Conservation (phyloP, 2,113 vertebrate species). For the Sigmodon hispidus region DNA sequence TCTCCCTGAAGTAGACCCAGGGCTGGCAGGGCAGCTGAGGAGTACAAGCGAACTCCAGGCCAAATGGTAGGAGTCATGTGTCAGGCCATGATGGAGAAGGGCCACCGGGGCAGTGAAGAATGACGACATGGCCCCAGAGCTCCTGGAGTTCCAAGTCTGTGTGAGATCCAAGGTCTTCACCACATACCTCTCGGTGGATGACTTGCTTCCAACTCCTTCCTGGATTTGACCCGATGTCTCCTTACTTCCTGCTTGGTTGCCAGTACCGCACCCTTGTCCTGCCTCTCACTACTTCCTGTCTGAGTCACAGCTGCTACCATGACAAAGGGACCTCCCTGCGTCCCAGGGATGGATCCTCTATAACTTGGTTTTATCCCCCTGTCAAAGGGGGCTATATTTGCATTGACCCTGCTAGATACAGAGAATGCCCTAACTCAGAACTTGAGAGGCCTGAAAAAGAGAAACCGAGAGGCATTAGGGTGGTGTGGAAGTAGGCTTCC, state of each 20-base stretch:
- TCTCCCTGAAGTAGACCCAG: background rate
- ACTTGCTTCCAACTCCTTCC: background rate
- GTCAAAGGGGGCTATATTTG: background rate
- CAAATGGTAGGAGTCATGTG: background rate
- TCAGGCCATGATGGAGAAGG: background rate
- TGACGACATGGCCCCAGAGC: background rate
- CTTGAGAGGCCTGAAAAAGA: background rate
- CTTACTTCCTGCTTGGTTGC: constrained; percentile 31
- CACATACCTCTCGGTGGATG: background rate
- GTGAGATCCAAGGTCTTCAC: background rate
- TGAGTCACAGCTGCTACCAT: constrained; percentile 18
- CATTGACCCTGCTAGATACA: background rate
- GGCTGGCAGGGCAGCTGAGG: background rate
- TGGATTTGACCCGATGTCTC: background rate
- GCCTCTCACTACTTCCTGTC: constrained; percentile 6
- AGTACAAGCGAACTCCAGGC: background rate
- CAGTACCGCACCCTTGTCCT: constrained; percentile 11
- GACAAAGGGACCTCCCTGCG: background rate
- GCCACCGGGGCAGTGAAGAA: accelerated
- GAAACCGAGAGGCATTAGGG: background rate
- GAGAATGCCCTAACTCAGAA: background rate
- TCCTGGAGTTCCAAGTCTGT: background rate
- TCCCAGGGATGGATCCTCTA: background rate
- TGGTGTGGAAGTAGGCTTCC: background rate
- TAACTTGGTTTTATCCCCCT: background rate